Evolutionary conservation across 2,797 vertebrate genomes (phyloP).

Genomic region (Aldrovandia affinis): DNA sequence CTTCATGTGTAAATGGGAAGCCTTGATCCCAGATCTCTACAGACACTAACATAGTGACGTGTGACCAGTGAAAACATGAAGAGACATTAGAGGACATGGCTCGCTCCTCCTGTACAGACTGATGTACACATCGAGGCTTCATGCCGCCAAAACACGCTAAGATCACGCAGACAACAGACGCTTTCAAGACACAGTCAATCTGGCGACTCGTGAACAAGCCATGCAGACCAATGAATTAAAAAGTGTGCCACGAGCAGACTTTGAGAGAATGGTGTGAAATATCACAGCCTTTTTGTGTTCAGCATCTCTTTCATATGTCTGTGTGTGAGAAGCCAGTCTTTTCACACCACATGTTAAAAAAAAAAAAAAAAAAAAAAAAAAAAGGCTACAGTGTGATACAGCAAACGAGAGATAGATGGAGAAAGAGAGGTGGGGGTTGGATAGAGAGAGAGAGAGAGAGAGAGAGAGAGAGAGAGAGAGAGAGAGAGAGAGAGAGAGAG

Average conservation of each 20-base stretch:
- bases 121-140: not conserved
- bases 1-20: not conserved
- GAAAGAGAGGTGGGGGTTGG: not conserved
- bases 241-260: not conserved
- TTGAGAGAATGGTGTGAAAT: constrained; percentile 17
- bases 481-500: constrained; percentile 24
- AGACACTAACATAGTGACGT: not conserved
- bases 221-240: not conserved
- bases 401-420: not conserved
- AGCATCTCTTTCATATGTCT: not conserved
- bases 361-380: no score
- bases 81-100: not conserved
- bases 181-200: constrained; percentile 11
- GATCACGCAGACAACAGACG: constrained; percentile 28
- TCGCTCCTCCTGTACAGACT: not conserved
- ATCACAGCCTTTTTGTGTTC: constrained; percentile 18
- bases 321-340: constrained; percentile 13
- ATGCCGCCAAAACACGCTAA: not conserved
- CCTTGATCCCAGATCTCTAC: not conserved
- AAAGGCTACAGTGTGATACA: constrained; percentile 25
- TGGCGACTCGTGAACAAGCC: not conserved
- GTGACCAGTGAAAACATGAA: not conserved
- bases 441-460: constrained; percentile 18
- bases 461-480: not conserved
- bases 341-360: constrained; percentile 16